Evolutionary conservation across 2,113 vertebrate species (phyloP).

Genomic region (Siphamia tubifer): DNA sequence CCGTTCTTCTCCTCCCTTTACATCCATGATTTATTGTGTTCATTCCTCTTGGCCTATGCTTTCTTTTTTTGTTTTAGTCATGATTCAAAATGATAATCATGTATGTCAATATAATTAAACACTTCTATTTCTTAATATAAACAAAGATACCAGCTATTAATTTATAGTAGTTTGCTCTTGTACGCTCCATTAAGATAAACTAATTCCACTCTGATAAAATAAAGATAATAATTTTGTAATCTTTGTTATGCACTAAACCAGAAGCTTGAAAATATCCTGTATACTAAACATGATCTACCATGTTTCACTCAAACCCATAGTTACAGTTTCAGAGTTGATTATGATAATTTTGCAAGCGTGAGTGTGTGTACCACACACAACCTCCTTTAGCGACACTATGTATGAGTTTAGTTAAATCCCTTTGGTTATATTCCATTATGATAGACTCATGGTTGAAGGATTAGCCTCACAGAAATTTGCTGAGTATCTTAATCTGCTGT

Average conservation of each 20-base stretch:
- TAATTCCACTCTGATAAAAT: too few relatives aligned
- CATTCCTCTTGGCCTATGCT: background rate
- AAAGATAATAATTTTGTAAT: too few relatives aligned
- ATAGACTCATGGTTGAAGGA: conserved; percentile 13
- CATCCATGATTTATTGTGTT: background rate
- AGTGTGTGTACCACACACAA: background rate
- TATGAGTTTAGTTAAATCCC: conserved; percentile 26
- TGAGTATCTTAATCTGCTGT: conserved; percentile 35
- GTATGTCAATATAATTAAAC: too few relatives aligned
- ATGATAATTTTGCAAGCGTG: background rate
- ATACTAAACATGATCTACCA: too few relatives aligned
- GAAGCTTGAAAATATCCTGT: too few relatives aligned
- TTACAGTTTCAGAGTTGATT: background rate
- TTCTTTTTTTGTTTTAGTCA: background rate
- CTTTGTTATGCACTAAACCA: too few relatives aligned
- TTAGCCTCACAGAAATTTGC: conserved; percentile 30
- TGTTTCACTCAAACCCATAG: too few relatives aligned
- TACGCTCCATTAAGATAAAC: too few relatives aligned
- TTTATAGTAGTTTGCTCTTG: too few relatives aligned
- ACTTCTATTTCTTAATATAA: too few relatives aligned
- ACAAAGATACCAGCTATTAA: too few relatives aligned
- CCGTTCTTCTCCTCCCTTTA: background rate
- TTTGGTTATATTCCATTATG: conserved; percentile 24
- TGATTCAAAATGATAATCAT: too few relatives aligned
- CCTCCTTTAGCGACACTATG: background rate